phyloP scores from a whole-genome alignment of 2,797 vertebrate genomes.

The Chaenodraco wilsoni region DNA sequence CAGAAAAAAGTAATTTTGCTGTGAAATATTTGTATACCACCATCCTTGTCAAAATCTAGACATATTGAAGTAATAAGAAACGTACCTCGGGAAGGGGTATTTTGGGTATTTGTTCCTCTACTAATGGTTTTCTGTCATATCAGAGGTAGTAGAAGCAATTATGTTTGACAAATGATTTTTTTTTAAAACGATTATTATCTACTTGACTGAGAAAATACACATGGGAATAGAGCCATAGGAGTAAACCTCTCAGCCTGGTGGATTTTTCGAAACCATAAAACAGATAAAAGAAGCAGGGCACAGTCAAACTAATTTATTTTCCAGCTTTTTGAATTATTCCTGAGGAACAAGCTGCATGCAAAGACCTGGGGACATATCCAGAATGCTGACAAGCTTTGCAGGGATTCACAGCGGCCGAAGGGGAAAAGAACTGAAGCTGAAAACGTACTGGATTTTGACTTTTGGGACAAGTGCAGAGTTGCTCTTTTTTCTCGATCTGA shows the following conservation, averaged over 20 bases:
- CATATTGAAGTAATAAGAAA: no score
- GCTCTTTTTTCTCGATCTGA: conserved; percentile 34
- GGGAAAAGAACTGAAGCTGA: conserved; percentile 28
- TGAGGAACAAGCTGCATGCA: conserved; percentile 45
- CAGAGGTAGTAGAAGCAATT: conserved; percentile 52
- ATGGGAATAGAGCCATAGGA: conserved; percentile 15
- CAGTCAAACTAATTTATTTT: conserved; percentile 65
- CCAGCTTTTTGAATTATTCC: conserved; percentile 59
- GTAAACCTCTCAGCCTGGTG: no score
- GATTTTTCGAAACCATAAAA: conserved; percentile 36
- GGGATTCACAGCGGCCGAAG: conserved; percentile 36
- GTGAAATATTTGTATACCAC: no score
- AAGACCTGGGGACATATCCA: conserved; percentile 56
- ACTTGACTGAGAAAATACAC: conserved; percentile 50
- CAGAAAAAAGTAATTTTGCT: no score
- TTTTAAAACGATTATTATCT: conserved; percentile 33
- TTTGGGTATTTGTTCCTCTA: no score
- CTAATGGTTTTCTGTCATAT: conserved; percentile 3
- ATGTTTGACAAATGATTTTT: conserved; percentile 41
- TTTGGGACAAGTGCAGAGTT: conserved; percentile 28
- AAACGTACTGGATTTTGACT: conserved; percentile 40
- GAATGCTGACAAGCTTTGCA: conserved; percentile 69
- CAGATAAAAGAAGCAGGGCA: conserved; percentile 36
- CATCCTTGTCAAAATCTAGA: no score
- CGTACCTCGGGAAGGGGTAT: no score